Conservation (phyloP, 1,140 invertebrate genomes). For the Bradysia coprophila region DNA sequence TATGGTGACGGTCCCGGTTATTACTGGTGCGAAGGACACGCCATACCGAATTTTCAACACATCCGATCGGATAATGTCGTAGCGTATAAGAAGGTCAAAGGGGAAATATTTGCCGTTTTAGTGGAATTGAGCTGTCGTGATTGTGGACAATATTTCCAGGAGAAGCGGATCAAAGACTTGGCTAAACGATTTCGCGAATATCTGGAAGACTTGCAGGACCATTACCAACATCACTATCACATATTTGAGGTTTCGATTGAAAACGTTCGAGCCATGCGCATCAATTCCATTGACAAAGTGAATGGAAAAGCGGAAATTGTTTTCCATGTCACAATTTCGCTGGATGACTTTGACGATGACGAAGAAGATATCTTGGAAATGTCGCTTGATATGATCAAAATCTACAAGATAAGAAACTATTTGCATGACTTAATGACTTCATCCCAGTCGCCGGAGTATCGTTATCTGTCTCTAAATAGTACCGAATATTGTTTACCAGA, state of each 20-base stretch:
- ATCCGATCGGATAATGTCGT: constrained; percentile 10
- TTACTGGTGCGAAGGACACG: constrained; percentile 27
- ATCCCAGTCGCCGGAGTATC: neutral
- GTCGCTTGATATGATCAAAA: neutral
- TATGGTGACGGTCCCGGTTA: constrained; percentile 18
- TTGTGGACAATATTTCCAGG: constrained; percentile 1
- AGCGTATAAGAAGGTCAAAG: constrained; percentile 11
- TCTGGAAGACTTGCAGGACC: constrained; percentile 1
- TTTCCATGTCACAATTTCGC: constrained; percentile 8
- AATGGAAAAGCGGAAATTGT: constrained; percentile 1
- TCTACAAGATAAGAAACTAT: neutral
- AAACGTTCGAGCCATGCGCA: constrained; percentile 9
- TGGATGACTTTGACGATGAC: neutral
- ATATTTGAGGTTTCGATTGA: constrained; percentile 11
- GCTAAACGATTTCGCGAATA: neutral
- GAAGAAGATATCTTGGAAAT: constrained; percentile 8
- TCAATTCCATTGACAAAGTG: constrained; percentile 7
- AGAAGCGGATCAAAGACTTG: constrained; percentile 3
- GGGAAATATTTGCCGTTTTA: constrained; percentile 18
- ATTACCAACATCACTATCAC: neutral
- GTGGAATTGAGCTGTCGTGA: neutral
- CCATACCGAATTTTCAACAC: constrained; percentile 10
- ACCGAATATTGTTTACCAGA: constrained; percentile 17
- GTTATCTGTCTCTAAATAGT: constrained; percentile 8
- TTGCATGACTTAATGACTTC: neutral